These are phyloP conservation scores for Oreocharis arfaki DNA, from an alignment of 2,113 vertebrate genomes.

Conservation along the genomic window DNA sequence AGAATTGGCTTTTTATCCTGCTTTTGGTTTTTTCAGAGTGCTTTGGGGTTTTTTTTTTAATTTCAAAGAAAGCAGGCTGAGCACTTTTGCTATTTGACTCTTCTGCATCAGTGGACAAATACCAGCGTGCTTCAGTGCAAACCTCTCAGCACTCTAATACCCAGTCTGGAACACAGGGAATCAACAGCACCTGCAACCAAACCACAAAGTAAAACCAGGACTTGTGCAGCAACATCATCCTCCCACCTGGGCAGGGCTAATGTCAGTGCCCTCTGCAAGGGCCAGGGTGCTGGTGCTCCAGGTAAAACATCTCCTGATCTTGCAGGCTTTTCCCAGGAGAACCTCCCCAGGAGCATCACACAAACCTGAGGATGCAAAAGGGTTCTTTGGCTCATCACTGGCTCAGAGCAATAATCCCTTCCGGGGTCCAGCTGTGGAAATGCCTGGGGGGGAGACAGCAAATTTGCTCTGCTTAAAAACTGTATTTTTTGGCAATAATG, in stretches of 20 bases:
- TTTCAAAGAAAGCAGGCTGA: background rate
- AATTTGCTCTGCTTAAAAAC: background rate
- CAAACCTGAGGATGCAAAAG: background rate
- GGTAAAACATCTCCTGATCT: background rate
- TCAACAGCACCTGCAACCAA: background rate
- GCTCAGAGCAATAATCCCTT: background rate
- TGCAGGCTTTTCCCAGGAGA: background rate
- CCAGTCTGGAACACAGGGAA: background rate
- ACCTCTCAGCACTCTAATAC: background rate
- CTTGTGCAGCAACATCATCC: background rate
- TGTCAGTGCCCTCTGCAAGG: background rate
- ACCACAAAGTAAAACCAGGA: background rate
- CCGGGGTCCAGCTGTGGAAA: background rate
- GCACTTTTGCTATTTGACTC: background rate
- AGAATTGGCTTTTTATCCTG: background rate
- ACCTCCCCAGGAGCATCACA: background rate
- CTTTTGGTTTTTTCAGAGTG: background rate
- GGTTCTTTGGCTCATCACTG: background rate
- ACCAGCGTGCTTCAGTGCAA: background rate
- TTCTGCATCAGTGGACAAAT: background rate
- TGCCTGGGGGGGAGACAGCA: accelerated
- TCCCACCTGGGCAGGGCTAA: background rate
- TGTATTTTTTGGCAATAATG: background rate
- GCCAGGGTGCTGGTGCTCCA: background rate
- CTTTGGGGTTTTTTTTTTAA: background rate